Evolutionary conservation across 1,140 invertebrate genomes (phyloP).

Genomic region (Popillia japonica): DNA sequence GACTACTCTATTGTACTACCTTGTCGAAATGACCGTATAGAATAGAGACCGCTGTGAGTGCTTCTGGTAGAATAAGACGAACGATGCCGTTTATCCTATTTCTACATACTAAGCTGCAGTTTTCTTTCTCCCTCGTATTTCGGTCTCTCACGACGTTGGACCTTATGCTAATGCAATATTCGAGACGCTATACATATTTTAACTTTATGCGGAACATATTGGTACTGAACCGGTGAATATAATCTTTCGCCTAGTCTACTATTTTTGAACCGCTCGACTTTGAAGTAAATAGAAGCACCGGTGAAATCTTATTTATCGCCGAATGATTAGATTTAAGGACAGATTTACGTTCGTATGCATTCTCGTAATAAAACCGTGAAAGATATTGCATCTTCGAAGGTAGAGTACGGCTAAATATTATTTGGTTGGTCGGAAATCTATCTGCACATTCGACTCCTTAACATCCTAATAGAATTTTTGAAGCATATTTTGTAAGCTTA

Average conservation of each 20-base stretch:
- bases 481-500: too few relatives aligned
- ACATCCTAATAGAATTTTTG: background rate
- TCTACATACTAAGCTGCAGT: background rate
- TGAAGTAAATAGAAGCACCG: background rate
- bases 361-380: constrained; percentile 16
- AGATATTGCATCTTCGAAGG: background rate
- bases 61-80: background rate
- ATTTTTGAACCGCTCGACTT: constrained; percentile 2
- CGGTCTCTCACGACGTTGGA: background rate
- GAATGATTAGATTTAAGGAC: constrained; percentile 32
- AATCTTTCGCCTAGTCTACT: background rate
- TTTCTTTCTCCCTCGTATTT: background rate
- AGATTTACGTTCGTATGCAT: constrained; percentile 28
- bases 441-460: background rate
- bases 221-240: background rate
- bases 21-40: background rate
- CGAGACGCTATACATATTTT: constrained; percentile 22
- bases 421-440: background rate
- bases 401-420: constrained; percentile 5
- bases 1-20: background rate
- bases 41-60: background rate
- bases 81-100: background rate
- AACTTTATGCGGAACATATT: constrained; percentile 29
- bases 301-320: constrained; percentile 20
- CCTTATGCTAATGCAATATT: constrained; percentile 12